A percentile compares a stretch with the other conserved stretches of the same genome.
Conservation (phyloP, 2,888 invertebrate genomes). For the Plagiodera versicolora region DNA sequence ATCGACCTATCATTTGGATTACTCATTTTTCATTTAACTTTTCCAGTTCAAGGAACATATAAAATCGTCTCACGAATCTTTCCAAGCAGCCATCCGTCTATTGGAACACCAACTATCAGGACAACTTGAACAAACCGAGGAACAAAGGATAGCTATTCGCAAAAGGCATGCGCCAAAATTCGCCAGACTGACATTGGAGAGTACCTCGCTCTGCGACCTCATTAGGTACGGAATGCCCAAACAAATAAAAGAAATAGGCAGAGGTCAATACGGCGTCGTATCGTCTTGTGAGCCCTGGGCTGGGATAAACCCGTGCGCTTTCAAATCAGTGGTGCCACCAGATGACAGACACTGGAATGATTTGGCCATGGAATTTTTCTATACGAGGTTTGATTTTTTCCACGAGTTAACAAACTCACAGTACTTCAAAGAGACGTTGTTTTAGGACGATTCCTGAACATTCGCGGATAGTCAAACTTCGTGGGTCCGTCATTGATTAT, state of each 20-base stretch:
- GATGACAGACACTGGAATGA: conserved; percentile 90
- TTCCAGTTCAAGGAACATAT: conserved; percentile 75
- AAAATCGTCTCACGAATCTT: conserved; percentile 75
- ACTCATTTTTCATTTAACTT: background rate
- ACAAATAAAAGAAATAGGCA: conserved; percentile 67
- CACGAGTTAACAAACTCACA: background rate
- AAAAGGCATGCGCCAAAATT: conserved; percentile 80
- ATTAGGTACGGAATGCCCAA: conserved; percentile 73
- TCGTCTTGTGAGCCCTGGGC: conserved; percentile 79
- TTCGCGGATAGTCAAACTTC: conserved; percentile 73
- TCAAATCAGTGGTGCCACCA: conserved; percentile 86
- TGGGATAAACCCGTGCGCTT: conserved; percentile 73
- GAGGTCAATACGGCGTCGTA: conserved; percentile 90
- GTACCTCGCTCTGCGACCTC: conserved; percentile 79
- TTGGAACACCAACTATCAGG: conserved; percentile 71
- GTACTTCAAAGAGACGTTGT: too few species aligned
- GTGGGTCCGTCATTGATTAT: conserved; percentile 82
- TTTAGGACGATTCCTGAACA: conserved; percentile 78
- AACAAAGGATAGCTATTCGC: conserved; percentile 72
- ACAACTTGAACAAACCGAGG: conserved; percentile 77
- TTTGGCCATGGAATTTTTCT: conserved; percentile 88
- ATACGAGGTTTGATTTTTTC: conserved; percentile 66
- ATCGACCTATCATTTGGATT: background rate
- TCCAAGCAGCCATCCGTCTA: conserved; percentile 71
- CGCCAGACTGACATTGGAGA: conserved; percentile 79